Base-by-base conservation (phyloP, 2,888 invertebrate species). In the Pseudanteris insignis region DNA sequence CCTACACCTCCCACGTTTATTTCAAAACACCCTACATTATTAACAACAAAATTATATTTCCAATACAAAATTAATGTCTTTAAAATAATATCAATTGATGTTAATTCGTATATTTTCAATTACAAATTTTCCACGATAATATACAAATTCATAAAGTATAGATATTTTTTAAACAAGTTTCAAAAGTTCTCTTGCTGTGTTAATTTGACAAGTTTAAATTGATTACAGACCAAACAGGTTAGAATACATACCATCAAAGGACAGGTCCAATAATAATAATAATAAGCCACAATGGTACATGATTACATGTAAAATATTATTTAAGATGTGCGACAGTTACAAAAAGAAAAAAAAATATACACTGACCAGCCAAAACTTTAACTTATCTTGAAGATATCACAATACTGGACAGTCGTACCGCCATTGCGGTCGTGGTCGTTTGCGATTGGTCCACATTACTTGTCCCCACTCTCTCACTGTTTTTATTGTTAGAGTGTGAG, bases 341-440 rank as follows among this genome's bases (percentile, higher is more conserved):
- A 46, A 61, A 61, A 61, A 28, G 41, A 41, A 37, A 46, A 44
- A 41, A 36, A 53, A 53, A 37, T 47, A 47, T 47, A 41, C 38
- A 51, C 51, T 47, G 46, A 38, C 34, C 48, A 18, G 37, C 37
- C 18, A 40, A 55, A 58, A 53, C 40, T 12, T 57, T 25, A 37
- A 55, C 50, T 55, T 62, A 62, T 57, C 55, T 51, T 25, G 43
- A 68, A 66, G 72, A 74, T 72, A 76, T 70, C 69, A 69, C 63
- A 71, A 73, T 71, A 72, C 68, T 73, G 47, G 58, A 67, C 68
- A 70, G 67, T 38, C 43, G 41, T 36, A 70, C 71, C 74, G 76
- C 73, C 74, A 76, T 75, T 74, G 76, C 72, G 74, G 72, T 77
- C 83, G 83, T 84, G 83, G 81, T 82, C 71, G 70, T 66, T 76